Conservation (phyloP, 2,113 vertebrate species). For the Sphyrna mokarran region DNA sequence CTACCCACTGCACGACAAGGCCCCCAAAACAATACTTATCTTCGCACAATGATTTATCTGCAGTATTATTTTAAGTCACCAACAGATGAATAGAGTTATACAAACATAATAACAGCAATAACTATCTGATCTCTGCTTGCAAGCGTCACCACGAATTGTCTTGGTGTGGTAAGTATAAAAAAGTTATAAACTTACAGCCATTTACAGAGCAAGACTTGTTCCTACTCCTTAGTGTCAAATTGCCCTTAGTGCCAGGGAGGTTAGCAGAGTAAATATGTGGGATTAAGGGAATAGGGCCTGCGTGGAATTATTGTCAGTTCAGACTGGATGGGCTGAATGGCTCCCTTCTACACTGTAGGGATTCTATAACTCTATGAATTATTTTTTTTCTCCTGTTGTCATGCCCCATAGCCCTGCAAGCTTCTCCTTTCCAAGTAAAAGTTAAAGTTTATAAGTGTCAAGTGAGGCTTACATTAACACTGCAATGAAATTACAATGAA, state of each 20-base stretch:
- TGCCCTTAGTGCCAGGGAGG: no score
- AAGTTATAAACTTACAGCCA: not conserved
- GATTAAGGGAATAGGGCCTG: no score
- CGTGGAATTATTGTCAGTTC: no score
- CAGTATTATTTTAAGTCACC: not conserved
- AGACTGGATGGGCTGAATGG: no score
- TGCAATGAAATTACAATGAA: no score
- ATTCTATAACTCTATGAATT: not conserved
- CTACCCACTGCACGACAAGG: no score
- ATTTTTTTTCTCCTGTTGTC: not conserved
- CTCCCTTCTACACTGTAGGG: no score
- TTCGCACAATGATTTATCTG: not conserved
- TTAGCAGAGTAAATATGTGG: no score
- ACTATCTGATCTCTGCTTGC: not conserved
- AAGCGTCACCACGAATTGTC: not conserved
- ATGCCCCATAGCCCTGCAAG: not conserved
- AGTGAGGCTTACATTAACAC: no score
- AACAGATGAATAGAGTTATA: not conserved
- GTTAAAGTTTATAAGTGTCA: no score
- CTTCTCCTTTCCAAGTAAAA: not conserved
- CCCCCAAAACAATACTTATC: not conserved
- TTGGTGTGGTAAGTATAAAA: not conserved
- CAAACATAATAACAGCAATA: not conserved
- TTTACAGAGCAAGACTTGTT: not conserved
- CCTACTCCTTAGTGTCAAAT: not conserved